phyloP scores from a whole-genome alignment of 2,113 vertebrate genomes.

The Rhynchopsitta pachyrhyncha region DNA sequence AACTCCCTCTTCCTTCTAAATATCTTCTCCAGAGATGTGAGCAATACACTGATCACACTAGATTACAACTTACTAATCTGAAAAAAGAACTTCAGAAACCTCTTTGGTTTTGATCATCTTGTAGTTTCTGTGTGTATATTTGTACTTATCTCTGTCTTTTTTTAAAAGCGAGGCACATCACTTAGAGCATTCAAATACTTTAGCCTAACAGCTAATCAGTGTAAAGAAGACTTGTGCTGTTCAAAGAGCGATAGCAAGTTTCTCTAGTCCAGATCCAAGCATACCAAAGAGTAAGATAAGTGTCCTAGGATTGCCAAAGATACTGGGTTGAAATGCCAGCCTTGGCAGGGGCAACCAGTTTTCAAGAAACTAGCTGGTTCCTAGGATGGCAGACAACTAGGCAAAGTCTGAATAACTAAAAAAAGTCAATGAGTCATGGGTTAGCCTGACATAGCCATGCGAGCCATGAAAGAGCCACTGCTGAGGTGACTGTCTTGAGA shows the following conservation, averaged over 20 bases:
- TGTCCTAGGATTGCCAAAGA: not conserved
- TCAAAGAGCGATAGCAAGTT: not conserved
- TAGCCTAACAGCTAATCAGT: not conserved
- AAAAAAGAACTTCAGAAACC: not conserved
- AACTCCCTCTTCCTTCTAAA: not conserved
- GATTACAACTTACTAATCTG: not conserved
- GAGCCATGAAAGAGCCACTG: not conserved
- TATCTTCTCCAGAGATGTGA: not conserved
- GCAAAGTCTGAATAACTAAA: not conserved
- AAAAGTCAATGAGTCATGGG: not conserved
- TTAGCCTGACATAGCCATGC: not conserved
- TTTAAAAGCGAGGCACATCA: not conserved
- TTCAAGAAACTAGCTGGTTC: not conserved
- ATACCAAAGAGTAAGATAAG: not conserved
- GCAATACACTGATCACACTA: not conserved
- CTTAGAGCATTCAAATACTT: not conserved
- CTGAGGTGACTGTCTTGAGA: too few relatives aligned
- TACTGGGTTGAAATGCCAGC: not conserved
- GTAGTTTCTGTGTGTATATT: not conserved
- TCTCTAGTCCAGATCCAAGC: not conserved
- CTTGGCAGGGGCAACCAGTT: not conserved
- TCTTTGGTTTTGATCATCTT: not conserved
- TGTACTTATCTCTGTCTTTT: not conserved
- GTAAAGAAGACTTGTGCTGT: not conserved
- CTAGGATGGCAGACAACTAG: not conserved